Conservation (phyloP, 2,888 invertebrate genomes). For the Sympetrum striolatum region DNA sequence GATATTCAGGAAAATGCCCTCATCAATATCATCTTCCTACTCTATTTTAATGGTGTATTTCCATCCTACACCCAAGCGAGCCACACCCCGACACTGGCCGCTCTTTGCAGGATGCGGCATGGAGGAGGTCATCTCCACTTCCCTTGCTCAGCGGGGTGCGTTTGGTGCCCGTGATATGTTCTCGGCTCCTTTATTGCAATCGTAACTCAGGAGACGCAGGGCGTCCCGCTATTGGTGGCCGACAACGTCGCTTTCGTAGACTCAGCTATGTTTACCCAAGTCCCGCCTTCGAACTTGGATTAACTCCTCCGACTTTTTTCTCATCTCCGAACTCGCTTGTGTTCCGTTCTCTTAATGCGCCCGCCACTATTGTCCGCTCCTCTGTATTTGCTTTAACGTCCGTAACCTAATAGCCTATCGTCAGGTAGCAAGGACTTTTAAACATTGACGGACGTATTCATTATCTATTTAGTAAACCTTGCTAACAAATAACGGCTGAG, state of each 20-base stretch:
- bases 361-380: neutral
- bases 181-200: neutral
- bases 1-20: too few species aligned
- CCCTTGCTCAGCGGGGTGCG: neutral
- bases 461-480: too few species aligned
- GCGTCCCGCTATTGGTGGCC: neutral
- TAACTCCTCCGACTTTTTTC: neutral
- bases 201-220: slow-evolving; percentile 24
- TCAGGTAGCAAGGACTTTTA: too few species aligned
- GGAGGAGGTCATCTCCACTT: neutral
- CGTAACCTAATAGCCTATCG: too few species aligned
- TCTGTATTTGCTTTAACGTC: neutral
- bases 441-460: too few species aligned
- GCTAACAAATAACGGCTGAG: too few species aligned
- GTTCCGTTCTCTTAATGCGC: neutral
- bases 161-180: neutral
- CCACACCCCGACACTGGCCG: neutral
- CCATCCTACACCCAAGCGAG: neutral
- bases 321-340: neutral
- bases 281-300: neutral
- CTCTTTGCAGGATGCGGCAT: neutral
- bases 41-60: too few species aligned
- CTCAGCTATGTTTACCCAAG: neutral
- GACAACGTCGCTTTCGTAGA: neutral
- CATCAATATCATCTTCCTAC: too few species aligned